Base-by-base conservation (phyloP, 2,797 vertebrate genomes). In the Onychomys leucogaster region DNA sequence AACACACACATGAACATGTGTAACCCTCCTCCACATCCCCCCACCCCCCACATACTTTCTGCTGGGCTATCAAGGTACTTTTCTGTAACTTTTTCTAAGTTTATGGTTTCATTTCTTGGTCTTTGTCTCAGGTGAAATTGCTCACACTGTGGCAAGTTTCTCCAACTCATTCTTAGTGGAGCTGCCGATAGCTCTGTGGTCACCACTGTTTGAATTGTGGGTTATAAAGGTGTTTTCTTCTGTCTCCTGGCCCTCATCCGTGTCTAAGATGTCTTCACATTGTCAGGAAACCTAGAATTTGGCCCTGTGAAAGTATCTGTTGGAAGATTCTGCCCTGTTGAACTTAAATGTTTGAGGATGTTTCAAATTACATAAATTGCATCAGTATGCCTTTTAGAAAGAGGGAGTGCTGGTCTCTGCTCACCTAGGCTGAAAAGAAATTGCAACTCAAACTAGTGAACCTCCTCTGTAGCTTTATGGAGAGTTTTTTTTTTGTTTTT, bases 391-490 rank as follows among this genome's bases (percentile, higher is more conserved):
- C 49, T 89, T 61, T 59, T 49, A 96, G 94, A 91, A 94, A 90
- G 92, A 87, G 91, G 61, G 57, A 67, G 5, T 85, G 25, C 46
- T 92, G 94, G 97, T 94, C 82, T 93, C 88, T 94, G 61, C 55
- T 77, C 95, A 98, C 96, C 43, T 55, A 97, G 90, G 77, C 77
- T n/a, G 90, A 82, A 95, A 94, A 91, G 91, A 83, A 83, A 95
- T 98, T 96, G 92, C 92, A 95, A 1, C 57, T 81, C 90, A 81
- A 55, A 86, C 55, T 94, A 77, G 77, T 98, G 95, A 91, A 86
- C 98, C 59, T 78, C 67, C 63, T 95, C 93, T n/a, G 88, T 34
- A 32, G 95, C 90, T 97, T 90, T 41, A 86, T 92, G 96, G 92
- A 96, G 81, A 69, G 25, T 0, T n/a, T n/a, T n/a, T n/a, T n/a